Percentiles rank a stretch among this genome's conserved stretches.
Evolutionary conservation across 2,113 vertebrate species (phyloP).

Genomic region (Barbus barbus): DNA sequence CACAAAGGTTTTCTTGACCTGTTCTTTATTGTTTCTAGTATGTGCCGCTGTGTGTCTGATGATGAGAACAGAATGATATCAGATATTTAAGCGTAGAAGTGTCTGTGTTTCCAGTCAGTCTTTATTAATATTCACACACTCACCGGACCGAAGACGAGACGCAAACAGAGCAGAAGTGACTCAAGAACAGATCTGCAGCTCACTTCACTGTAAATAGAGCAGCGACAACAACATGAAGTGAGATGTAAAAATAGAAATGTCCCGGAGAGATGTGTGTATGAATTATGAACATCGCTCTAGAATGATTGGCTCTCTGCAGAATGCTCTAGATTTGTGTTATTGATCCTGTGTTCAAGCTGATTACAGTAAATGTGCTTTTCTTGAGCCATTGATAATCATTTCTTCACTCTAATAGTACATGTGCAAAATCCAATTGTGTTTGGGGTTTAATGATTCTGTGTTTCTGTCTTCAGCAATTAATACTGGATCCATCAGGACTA

Average conservation of each 20-base stretch:
- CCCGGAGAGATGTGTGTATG: not conserved
- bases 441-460: not conserved
- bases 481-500: not conserved
- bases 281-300: not conserved
- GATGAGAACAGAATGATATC: not conserved
- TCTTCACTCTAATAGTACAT: not conserved
- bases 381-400: constrained; percentile 32
- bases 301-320: too few relatives aligned
- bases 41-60: not conserved
- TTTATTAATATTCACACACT: not conserved
- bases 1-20: too few relatives aligned
- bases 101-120: not conserved
- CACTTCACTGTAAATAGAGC: constrained; percentile 63
- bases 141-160: not conserved
- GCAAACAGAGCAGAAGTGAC: constrained; percentile 55
- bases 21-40: too few relatives aligned
- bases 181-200: constrained; percentile 57
- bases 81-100: not conserved
- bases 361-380: constrained; percentile 16
- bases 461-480: not conserved
- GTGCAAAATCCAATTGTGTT: constrained; percentile 15
- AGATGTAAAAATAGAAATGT: constrained; percentile 69
- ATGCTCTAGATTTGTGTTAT: not conserved
- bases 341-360: not conserved
- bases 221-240: constrained; percentile 67